phyloP scores from a whole-genome alignment of 1,140 invertebrate genomes.

The Antheraea mylitta region DNA sequence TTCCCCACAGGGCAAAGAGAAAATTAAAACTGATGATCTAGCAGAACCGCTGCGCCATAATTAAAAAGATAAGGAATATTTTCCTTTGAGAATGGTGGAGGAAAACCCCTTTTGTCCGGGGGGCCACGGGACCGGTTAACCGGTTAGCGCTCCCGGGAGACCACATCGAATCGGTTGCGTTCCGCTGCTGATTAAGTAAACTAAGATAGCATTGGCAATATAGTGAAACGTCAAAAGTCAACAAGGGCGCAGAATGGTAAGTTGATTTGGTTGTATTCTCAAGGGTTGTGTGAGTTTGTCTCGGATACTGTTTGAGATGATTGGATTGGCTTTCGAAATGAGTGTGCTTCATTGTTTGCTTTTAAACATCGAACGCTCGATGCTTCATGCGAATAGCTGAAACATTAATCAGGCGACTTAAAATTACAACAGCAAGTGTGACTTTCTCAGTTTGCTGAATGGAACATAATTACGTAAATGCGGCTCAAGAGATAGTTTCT shows the following conservation, averaged over 20 bases:
- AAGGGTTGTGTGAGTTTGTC: conserved; percentile 69
- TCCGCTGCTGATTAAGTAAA: conserved; percentile 73
- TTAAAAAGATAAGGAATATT: conserved; percentile 77
- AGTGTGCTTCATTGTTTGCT: conserved; percentile 49
- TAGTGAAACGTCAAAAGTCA: conserved; percentile 69
- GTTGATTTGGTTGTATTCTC: conserved; percentile 70
- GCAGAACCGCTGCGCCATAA: conserved; percentile 60
- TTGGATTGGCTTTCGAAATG: conserved; percentile 64
- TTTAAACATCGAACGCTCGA: not conserved
- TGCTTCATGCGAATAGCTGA: not conserved
- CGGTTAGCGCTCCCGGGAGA: conserved; percentile 61
- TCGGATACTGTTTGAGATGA: conserved; percentile 69
- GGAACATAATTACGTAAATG: too few relatives aligned
- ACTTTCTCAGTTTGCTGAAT: too few relatives aligned
- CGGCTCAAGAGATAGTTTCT: too few relatives aligned
- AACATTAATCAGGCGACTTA: not conserved
- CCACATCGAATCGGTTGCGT: conserved; percentile 55
- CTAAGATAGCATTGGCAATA: conserved; percentile 70
- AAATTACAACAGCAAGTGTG: too few relatives aligned
- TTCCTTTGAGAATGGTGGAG: conserved; percentile 57
- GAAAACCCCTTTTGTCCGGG: conserved; percentile 52
- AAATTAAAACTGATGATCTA: conserved; percentile 74
- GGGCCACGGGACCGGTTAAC: conserved; percentile 54
- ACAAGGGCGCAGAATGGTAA: conserved; percentile 69
- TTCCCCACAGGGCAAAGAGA: conserved; percentile 48